A percentile compares a stretch with the other conserved stretches of the same genome.
These are phyloP conservation scores for Ranitomeya imitator DNA, from an alignment of 2,113 vertebrate species.

Conservation along the genomic window DNA sequence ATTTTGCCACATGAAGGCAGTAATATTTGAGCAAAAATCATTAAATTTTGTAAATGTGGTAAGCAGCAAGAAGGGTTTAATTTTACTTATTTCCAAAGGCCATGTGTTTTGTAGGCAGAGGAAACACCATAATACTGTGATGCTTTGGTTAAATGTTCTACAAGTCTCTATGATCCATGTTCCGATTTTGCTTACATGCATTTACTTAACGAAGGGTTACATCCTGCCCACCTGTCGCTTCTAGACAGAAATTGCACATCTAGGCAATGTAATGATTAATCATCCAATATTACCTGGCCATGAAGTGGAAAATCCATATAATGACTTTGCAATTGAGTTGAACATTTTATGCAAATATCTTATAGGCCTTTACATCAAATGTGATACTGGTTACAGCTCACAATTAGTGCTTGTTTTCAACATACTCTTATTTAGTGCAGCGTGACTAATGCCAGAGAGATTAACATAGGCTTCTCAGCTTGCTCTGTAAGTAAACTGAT, in stretches of 20 bases:
- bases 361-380: conserved; percentile 1
- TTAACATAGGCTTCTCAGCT: conserved; percentile 33
- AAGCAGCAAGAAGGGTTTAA: too few species aligned
- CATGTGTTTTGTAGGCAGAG: not conserved
- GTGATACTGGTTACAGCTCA: conserved; percentile 16
- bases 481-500: conserved; percentile 42
- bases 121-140: not conserved
- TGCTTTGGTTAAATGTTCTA: not conserved
- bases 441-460: conserved; percentile 47
- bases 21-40: not conserved
- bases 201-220: conserved; percentile 1
- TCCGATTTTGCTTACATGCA: not conserved
- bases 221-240: not conserved
- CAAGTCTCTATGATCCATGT: not conserved
- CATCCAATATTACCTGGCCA: conserved; percentile 24
- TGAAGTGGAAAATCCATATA: conserved; percentile 53
- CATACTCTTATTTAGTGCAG: conserved; percentile 31
- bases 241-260: not conserved
- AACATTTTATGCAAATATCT: conserved; percentile 54
- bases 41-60: too few species aligned
- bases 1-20: not conserved
- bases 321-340: conserved; percentile 44
- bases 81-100: too few species aligned
- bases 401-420: conserved; percentile 34
- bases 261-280: conserved; percentile 45